phyloP scores from a whole-genome alignment of 2,113 vertebrate species.

The Benitochromis conjunctus region DNA sequence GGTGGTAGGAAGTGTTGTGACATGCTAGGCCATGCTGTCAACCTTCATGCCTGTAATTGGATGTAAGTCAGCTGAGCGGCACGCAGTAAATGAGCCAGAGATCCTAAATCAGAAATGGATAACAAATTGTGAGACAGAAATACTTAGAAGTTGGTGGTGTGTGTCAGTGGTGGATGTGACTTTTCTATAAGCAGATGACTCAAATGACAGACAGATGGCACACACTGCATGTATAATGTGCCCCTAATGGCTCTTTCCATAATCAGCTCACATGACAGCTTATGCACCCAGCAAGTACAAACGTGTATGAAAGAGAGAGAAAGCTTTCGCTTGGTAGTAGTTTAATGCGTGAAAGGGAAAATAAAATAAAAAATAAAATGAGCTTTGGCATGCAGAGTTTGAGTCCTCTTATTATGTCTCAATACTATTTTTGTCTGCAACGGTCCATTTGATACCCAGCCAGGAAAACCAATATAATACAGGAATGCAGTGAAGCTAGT shows the following conservation, averaged over 20 bases:
- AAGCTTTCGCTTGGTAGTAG: background rate
- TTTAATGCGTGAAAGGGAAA: background rate
- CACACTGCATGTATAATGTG: background rate
- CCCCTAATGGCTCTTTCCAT: conserved; percentile 15
- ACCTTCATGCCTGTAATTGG: background rate
- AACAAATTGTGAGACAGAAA: background rate
- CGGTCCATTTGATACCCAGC: background rate
- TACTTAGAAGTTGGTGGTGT: background rate
- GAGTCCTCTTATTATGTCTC: background rate
- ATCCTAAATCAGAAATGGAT: background rate
- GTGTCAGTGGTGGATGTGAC: background rate
- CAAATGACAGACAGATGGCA: background rate
- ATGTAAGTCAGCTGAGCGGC: background rate
- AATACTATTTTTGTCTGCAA: background rate
- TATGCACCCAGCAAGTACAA: conserved; percentile 17
- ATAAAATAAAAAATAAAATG: background rate
- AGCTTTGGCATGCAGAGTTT: background rate
- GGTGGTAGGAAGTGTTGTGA: background rate
- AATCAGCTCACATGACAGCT: conserved; percentile 46
- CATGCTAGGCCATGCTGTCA: background rate
- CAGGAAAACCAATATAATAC: background rate
- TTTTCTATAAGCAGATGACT: background rate
- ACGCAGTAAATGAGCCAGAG: background rate
- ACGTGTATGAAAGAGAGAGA: background rate
- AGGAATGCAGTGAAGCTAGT: background rate